Base-by-base conservation (phyloP, 1,140 invertebrate genomes). In the Pemphigus obesinymphae region DNA sequence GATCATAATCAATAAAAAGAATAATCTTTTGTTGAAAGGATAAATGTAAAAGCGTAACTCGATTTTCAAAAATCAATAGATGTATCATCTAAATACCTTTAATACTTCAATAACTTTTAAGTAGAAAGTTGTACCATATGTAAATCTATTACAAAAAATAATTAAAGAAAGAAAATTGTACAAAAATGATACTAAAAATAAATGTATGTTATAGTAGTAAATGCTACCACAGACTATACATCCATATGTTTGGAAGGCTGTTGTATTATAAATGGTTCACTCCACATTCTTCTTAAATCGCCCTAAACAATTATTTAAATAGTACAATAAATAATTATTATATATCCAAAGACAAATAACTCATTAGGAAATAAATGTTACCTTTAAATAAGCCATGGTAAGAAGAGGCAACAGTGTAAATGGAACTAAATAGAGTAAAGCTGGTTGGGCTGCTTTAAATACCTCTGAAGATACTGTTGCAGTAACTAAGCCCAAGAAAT, bases 341-440 rank as follows among this genome's bases (percentile, higher is more conserved):
- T 61, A 17, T 17, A 31, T n/a, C 3, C 2, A 11, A 66, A 37
- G 37, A 23, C 8, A 26, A 6, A 26, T 70, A 15, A 43, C 11
- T 17, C 2, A 70, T 43, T 15, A 0, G 15, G 2, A 40, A 37
- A 72, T 70, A 17, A 70, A 40, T 81, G 43, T 83, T 82, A 84
- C 96, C 92, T 98, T 98, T 68, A 98, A 89, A 89, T 98, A 98
- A 83, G 97, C 97, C 96, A 99, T 98, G 66, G 96, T 96, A 61
- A 99, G 90, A 73, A 98, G 90, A 76, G 97, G 97, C 87, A 98
- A 90, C 85, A 99, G 90, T 85, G 97, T 99, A 88, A 98, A 98
- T 85, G 97, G 97, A 85, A 98, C 97, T 84, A 99, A 91, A 89
- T 98, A 99, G 37, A 99, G 90, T 84, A 99, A 90, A 78, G 97